Percentiles rank a stretch among this genome's conserved stretches.
These are phyloP conservation scores for Acrobeloides nanus DNA, from an alignment of 2,888 invertebrate genomes.

Conservation along the genomic window DNA sequence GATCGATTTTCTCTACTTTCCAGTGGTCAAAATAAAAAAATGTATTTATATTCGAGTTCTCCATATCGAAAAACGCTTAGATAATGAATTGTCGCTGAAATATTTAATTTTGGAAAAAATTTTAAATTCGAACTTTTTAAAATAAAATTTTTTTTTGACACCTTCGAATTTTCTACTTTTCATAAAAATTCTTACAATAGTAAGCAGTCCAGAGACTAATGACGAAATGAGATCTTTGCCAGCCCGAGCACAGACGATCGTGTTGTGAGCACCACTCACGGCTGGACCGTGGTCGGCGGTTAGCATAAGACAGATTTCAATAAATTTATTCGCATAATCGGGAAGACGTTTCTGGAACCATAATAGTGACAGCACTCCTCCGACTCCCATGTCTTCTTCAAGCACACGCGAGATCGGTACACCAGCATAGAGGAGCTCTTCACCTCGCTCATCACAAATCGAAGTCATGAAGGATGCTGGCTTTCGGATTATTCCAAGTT, in stretches of 20 bases:
- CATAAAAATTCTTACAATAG: slow-evolving; percentile 66
- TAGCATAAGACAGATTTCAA: slow-evolving; percentile 97
- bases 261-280: slow-evolving; percentile 69
- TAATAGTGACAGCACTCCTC: slow-evolving; percentile 87
- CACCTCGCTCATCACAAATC: slow-evolving; percentile 96
- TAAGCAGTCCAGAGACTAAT: slow-evolving; percentile 86
- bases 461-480: slow-evolving; percentile 99
- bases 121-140: not conserved
- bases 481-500: slow-evolving; percentile 91
- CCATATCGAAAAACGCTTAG: no score
- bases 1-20: not conserved
- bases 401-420: slow-evolving; percentile 73
- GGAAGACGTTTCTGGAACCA: slow-evolving; percentile 80
- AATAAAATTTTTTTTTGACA: slow-evolving; percentile 3
- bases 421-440: slow-evolving; percentile 77
- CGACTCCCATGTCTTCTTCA: slow-evolving; percentile 89
- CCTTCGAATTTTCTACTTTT: not conserved
- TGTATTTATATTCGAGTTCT: no score
- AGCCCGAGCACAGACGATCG: slow-evolving; percentile 83
- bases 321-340: slow-evolving; percentile 85
- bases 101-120: no score
- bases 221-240: slow-evolving; percentile 95
- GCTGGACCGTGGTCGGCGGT: slow-evolving; percentile 98
- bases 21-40: no score
- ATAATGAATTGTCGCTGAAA: no score